These are phyloP conservation scores for Pleuronectes platessa DNA, from an alignment of 2,113 vertebrate genomes.

Conservation along the genomic window DNA sequence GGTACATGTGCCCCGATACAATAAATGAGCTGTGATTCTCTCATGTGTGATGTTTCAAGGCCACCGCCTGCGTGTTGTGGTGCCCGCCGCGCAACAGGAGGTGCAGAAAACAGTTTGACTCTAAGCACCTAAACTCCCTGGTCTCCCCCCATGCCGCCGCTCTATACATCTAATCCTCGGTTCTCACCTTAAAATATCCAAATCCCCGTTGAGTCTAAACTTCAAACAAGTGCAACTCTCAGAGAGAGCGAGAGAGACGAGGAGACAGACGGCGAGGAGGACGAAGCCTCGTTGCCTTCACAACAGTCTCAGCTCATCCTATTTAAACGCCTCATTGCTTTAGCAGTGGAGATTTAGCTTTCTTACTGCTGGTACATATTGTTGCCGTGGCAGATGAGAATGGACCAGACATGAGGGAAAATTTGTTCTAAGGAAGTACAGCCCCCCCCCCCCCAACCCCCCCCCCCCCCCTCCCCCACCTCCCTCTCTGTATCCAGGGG, in stretches of 20 bases:
- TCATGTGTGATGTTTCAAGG: conserved; percentile 38
- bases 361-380: conserved; percentile 68
- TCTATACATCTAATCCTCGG: conserved; percentile 46
- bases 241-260: conserved; percentile 36
- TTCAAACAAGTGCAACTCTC: conserved; percentile 59
- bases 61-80: not conserved
- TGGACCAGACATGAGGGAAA: conserved; percentile 64
- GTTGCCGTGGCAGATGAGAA: conserved; percentile 69
- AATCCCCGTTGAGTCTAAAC: conserved; percentile 61
- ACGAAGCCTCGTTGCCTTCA: conserved; percentile 47
- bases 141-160: conserved; percentile 23
- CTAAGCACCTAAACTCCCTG: conserved; percentile 43
- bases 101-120: conserved; percentile 64
- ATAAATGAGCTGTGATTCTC: conserved; percentile 41
- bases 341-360: conserved; percentile 61
- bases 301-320: conserved; percentile 70
- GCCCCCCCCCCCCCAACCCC: conserved; percentile 9
- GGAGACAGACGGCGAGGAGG: conserved; percentile 43
- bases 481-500: conserved; percentile 42
- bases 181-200: conserved; percentile 75
- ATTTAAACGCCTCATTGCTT: conserved; percentile 81
- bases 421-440: conserved; percentile 72
- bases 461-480: not conserved
- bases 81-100: not conserved
- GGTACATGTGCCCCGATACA: conserved; percentile 2